phyloP scores from a whole-genome alignment of 2,113 vertebrate species.

The Lasiurus cinereus region DNA sequence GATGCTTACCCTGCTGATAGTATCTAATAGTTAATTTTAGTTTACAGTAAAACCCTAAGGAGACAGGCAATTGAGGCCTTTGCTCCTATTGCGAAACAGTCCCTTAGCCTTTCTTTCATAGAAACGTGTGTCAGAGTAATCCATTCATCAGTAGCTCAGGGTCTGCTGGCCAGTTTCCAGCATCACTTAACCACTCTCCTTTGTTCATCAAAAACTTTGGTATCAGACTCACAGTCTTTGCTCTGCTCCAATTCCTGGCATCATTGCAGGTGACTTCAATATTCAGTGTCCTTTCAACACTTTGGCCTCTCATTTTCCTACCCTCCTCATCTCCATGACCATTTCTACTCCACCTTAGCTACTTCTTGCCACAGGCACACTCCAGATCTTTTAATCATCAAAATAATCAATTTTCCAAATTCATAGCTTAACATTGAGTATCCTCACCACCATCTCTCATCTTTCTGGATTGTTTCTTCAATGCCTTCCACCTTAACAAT shows the following conservation, averaged over 20 bases:
- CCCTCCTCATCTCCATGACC: not conserved
- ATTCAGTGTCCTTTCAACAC: not conserved
- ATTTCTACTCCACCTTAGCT: not conserved
- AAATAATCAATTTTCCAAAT: not conserved
- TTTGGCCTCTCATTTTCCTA: not conserved
- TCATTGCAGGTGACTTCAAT: not conserved
- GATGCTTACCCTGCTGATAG: too few species aligned
- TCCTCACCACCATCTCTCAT: not conserved
- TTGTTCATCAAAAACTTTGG: not conserved
- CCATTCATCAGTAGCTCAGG: too few species aligned
- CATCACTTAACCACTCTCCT: not conserved
- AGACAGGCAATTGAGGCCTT: too few species aligned
- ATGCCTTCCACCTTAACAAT: not conserved
- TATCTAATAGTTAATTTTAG: too few species aligned
- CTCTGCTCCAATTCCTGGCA: not conserved
- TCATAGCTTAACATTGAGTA: not conserved
- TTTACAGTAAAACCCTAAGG: too few species aligned
- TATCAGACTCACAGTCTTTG: not conserved
- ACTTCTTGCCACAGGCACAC: not conserved
- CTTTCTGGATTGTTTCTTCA: not conserved
- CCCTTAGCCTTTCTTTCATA: too few species aligned
- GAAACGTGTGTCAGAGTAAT: too few species aligned
- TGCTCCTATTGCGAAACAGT: too few species aligned
- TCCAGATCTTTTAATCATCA: not conserved
- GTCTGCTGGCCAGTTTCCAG: too few species aligned